Evolutionary conservation across 1,140 invertebrate genomes (phyloP), one percentile per base, ranked within the genome.

Genomic region (Melanaphis sacchari): DNA sequence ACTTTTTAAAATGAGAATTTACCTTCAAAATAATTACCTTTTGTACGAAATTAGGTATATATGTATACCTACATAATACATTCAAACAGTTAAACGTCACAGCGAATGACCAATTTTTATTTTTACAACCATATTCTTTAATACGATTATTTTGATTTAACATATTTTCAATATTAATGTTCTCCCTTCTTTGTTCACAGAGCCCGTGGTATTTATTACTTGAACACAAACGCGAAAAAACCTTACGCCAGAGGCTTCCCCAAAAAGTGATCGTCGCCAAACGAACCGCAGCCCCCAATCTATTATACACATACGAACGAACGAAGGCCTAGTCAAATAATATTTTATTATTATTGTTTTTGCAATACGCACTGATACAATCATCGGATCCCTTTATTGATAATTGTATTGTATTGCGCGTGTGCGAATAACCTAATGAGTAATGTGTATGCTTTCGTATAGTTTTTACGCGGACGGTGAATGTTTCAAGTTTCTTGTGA

Each of bases 231-330:
- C 95, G 97, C 97, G n/a, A 96, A 97, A 94, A 97, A 97, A 94
- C 98, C 98, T 18, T 98, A 97, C 95, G 97, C 97, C 46, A 96
- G 97, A 95, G 97, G 97, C n/a, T 97, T 97, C 95, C 97, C 97
- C 81, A 96, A 96, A 94, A 97, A 94, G 40, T 84, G 46, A 82
- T n/a, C 43, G 15, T 49, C 88, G 26, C 8, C 84, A 9, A 43
- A 46, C 41, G 11, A 22, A 46, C 9, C 18, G 24, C 90, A n/a
- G 43, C 26, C 11, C 21, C 1, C 40, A 41, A 81, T n/a, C n/a
- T n/a, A n/a, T 18, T 2, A 91, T 91, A n/a, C 18, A 40, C 59
- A 43, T n/a, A n/a, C 26, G 2, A 22, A 66, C 41, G 9, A 76
- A n/a, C 15, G 43, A 41, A 26, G 66, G 22, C 59, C 89, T 90